Evolutionary conservation across 2,888 invertebrate species (phyloP), one percentile per base, ranked within the genome.

Genomic region (Corbicula japonica): DNA sequence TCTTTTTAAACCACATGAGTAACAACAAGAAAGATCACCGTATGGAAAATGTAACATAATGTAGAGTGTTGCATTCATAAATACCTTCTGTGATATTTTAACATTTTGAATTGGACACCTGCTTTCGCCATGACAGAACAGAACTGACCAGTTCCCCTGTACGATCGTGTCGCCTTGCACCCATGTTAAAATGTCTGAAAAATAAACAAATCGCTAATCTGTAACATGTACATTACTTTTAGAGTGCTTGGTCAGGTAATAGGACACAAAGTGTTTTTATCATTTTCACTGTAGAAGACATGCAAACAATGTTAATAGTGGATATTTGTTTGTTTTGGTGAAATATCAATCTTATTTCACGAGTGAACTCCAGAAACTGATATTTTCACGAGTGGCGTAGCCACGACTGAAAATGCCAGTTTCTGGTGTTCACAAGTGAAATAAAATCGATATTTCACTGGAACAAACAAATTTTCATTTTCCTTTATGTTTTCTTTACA

Each of bases 71-170:
- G n/a, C 61, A 2, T 2, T 26, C 34, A n/a, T 34, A 28, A 1
- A 6, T 52, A 76, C 76, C 76, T 76, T 76, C 52, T 66, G 50
- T 18, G 58, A 48, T 30, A 23, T 50, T 5, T 46, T 21, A 0
- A 21, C 50, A 8, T 26, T 38, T 0, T n/a, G 15, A 18, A 38
- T 26, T 8, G 62, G 58, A 60, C 78, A 73, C 15, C 2, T 10
- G 38, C 50, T 63, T 4, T 48, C 46, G 18, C 58, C 56, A 18
- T 38, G 18, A 66, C 79, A 79, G 34, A 79, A 26, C 60, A 74
- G 1, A 5, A 74, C 66, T 6, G 79, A 74, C 74, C 71, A 74
- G 74, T 79, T 79, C 1, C 79, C 79, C 46, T 79, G 79, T 5
- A 71, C 70, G 23, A 79, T 60, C n/a, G 74, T 79, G 12, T 52